Conservation (phyloP, 1,140 invertebrate species). For the Marisa cornuarietis region DNA sequence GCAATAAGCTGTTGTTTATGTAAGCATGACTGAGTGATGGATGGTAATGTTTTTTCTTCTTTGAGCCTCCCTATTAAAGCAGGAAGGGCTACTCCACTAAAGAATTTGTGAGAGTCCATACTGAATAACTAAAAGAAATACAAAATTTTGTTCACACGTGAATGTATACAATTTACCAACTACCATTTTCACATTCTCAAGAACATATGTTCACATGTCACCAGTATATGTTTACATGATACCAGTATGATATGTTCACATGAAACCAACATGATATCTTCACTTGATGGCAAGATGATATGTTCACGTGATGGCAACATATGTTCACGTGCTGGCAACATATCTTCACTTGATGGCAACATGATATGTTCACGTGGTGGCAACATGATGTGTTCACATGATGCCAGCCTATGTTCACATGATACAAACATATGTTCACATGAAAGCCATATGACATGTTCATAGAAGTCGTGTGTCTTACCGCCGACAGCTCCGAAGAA, state of each 20-base stretch:
- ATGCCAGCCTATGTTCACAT: neutral
- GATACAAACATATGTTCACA: neutral
- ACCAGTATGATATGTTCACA: neutral
- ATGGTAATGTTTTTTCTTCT: too few species aligned
- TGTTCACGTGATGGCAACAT: too few species aligned
- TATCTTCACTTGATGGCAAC: too few species aligned
- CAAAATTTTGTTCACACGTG: neutral
- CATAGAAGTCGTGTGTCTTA: neutral
- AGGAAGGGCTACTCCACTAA: neutral
- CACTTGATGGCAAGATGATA: too few species aligned
- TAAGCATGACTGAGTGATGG: too few species aligned
- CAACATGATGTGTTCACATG: neutral
- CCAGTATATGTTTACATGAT: neutral
- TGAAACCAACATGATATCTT: too few species aligned
- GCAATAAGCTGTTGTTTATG: too few species aligned
- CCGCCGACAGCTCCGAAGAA: neutral
- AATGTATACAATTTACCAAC: neutral
- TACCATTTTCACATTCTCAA: neutral
- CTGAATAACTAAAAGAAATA: neutral
- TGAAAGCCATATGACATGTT: neutral
- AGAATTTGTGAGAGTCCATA: neutral
- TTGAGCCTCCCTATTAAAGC: too few species aligned
- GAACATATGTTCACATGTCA: neutral
- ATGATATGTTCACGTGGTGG: neutral
- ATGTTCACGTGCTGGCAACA: too few species aligned